Evolutionary conservation across 53 echinoderm and acorn worm genomes (phyloP).

Genomic region (Actinopyga echinites): DNA sequence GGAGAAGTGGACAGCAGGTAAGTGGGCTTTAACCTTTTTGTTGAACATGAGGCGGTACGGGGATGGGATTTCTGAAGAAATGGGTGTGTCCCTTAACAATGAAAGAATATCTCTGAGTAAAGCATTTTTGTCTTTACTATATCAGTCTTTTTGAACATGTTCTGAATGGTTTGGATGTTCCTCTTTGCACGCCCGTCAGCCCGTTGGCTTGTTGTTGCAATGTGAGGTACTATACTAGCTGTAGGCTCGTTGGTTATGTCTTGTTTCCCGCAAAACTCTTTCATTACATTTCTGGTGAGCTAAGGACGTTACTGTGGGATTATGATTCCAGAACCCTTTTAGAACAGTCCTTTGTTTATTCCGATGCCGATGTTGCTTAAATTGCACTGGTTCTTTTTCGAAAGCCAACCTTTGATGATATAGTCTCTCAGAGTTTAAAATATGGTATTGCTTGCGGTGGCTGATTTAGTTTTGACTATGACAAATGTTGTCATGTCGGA

Average conservation of each 20-base stretch:
- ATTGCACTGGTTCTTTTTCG: not conserved
- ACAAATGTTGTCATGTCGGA: constrained; percentile 20
- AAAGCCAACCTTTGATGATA: not conserved
- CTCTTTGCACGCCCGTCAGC: constrained; percentile 36
- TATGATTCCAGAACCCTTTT: not conserved
- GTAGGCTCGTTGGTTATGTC: constrained; percentile 1
- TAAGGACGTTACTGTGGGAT: constrained; percentile 7
- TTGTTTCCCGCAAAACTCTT: constrained; percentile 14
- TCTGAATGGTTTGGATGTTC: constrained; percentile 32
- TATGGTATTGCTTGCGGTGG: not conserved
- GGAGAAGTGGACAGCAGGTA: constrained; percentile 31
- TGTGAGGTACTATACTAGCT: too few species aligned
- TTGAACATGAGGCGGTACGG: constrained; percentile 39
- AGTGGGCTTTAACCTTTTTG: not conserved
- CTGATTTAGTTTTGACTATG: constrained; percentile 19
- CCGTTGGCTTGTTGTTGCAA: constrained; percentile 25
- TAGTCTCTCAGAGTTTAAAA: not conserved
- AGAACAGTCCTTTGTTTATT: not conserved
- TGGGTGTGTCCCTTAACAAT: constrained; percentile 28
- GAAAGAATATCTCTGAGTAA: constrained; percentile 10
- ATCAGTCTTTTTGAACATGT: constrained; percentile 19
- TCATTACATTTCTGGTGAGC: not conserved
- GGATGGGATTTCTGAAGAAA: constrained; percentile 42
- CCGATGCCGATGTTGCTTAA: not conserved
- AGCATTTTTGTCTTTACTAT: constrained; percentile 10